Conservation (phyloP, 1,140 invertebrate genomes). For the Nylanderia fulva region DNA sequence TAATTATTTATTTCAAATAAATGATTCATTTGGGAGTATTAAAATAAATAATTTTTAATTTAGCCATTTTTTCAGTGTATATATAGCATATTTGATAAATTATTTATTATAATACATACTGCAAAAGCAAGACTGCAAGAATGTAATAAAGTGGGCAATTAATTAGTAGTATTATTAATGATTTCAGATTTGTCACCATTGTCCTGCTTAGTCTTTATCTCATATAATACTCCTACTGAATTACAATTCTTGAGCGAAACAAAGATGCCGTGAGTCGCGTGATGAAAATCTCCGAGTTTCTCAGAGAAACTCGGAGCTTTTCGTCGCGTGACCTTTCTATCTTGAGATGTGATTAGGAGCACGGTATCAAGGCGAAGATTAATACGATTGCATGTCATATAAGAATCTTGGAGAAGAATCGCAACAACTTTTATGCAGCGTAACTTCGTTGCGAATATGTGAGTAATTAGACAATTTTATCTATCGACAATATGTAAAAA, state of each 20-base stretch:
- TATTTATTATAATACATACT: neutral
- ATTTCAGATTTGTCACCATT: neutral
- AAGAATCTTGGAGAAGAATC: constrained; percentile 29
- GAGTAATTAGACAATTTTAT: constrained; percentile 35
- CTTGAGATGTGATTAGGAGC: constrained; percentile 30
- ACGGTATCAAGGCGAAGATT: constrained; percentile 1
- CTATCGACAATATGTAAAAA: neutral
- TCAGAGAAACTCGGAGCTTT: constrained; percentile 21
- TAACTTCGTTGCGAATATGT: neutral
- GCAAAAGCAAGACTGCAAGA: neutral
- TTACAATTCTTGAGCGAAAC: constrained; percentile 21
- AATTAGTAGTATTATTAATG: constrained; percentile 7
- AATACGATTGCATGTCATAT: constrained; percentile 38
- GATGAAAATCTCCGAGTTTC: neutral
- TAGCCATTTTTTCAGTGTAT: too few relatives aligned
- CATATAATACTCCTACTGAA: neutral
- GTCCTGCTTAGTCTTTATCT: neutral
- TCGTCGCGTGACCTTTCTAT: constrained; percentile 44
- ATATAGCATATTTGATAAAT: neutral
- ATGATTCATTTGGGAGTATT: too few relatives aligned
- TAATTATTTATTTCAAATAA: too few relatives aligned
- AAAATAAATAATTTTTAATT: too few relatives aligned
- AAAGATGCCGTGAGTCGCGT: neutral
- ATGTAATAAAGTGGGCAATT: constrained; percentile 6
- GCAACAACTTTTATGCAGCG: constrained; percentile 15